Evolutionary conservation across 2,888 invertebrate genomes (phyloP), one percentile per base, ranked within the genome.

Genomic region (Aphodius sticticus): DNA sequence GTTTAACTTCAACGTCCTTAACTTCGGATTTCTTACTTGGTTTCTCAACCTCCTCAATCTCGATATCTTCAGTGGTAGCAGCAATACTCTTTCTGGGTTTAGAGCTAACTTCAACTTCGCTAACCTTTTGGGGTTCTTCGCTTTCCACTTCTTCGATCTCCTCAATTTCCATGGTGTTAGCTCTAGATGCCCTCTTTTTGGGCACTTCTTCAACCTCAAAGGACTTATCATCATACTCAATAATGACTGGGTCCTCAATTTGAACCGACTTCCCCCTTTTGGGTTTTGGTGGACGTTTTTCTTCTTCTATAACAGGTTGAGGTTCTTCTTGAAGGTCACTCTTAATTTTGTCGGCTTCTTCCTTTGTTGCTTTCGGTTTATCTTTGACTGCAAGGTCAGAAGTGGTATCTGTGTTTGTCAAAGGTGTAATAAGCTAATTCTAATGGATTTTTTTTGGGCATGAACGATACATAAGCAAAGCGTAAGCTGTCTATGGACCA

Each of bases 41-140:
- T 26, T 85, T 84, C 74, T 84, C 83, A 79, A 83, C 85, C 78
- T 84, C 83, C 7, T 82, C 80, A 36, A 82, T 76, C 71, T 82
- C 83, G 6, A 82, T 79, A 77, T 83, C 82, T 79, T 84, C 82
- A 79, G 83, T 84, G 15, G 74, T 74, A 35, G 74, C 74, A 6
- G 35, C 36, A 15, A 36, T 26, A 36, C 74, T 74, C n/a, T 74
- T 16, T 12, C 74, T 74, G 14, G 36, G 74, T 74, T 35, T 74
- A 15, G 74, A n/a, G 12, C 36, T 9, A 35, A 74, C 35, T 26
- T 35, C 36, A 36, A 15, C 74, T 12, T n/a, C 37, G 12, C n/a
- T 12, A 15, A 69, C 14, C 69, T 69, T 79, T 37, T 15, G 36
- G 38, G 37, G 37, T 35, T 26, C 36, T 12, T 74, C 74, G 69